These are phyloP conservation scores for Pachliopta kotzebuea DNA, from an alignment of 2,888 invertebrate species.

Conservation along the genomic window DNA sequence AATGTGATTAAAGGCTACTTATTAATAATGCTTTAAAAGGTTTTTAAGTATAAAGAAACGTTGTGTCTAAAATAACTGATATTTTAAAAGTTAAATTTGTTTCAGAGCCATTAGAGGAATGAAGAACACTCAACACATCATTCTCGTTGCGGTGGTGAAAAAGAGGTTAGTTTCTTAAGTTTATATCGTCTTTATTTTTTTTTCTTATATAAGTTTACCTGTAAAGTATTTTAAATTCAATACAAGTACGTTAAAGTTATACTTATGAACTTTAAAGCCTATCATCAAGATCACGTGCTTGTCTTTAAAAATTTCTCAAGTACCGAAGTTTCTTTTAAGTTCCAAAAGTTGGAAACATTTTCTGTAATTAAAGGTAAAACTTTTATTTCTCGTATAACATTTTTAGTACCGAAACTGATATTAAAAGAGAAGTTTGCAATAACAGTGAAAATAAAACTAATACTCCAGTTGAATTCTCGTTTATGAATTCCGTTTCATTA, in stretches of 20 bases:
- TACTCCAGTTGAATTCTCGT: neutral
- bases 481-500: neutral
- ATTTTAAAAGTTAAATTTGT: conserved; percentile 48
- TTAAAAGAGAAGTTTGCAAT: no score
- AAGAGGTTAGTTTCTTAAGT: conserved; percentile 84
- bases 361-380: neutral
- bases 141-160: conserved; percentile 91
- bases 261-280: conserved; percentile 4
- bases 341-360: neutral
- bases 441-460: no score
- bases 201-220: neutral
- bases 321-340: conserved; percentile 8
- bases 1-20: no score
- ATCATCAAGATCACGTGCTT: conserved; percentile 4
- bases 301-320: conserved; percentile 5
- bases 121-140: conserved; percentile 87
- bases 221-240: neutral
- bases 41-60: no score
- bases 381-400: no score
- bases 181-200: neutral
- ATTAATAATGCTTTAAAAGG: no score
- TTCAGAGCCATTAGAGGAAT: conserved; percentile 88
- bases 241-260: neutral
- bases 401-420: no score
- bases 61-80: neutral